Evolutionary conservation across 1,140 invertebrate genomes (phyloP).

Genomic region (Cherax quadricarinatus): DNA sequence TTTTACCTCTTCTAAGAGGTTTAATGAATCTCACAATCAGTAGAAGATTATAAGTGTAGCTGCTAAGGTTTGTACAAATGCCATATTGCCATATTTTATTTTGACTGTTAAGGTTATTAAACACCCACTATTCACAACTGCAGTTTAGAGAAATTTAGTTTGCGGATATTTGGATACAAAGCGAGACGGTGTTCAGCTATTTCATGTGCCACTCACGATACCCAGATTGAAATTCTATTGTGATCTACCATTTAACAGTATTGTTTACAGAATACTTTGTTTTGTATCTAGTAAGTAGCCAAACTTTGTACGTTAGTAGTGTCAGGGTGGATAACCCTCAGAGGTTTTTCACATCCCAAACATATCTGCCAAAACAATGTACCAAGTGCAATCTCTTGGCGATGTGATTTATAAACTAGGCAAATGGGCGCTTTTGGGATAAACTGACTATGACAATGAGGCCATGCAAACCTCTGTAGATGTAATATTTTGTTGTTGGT

Average conservation of each 20-base stretch:
- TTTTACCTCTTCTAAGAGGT: constrained; percentile 54
- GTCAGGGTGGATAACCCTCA: constrained; percentile 43
- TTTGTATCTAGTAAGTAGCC: constrained; percentile 68
- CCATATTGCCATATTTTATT: constrained; percentile 70
- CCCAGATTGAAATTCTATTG: constrained; percentile 48
- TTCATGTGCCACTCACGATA: constrained; percentile 64
- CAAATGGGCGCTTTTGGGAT: constrained; percentile 27
- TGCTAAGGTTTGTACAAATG: constrained; percentile 70
- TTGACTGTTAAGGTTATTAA: constrained; percentile 58
- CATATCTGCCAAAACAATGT: constrained; percentile 70
- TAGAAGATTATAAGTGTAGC: constrained; percentile 64
- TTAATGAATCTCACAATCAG: constrained; percentile 64
- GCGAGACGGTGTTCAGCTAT: constrained; percentile 57
- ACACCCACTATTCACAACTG: constrained; percentile 38
- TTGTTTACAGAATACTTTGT: constrained; percentile 69
- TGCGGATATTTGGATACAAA: constrained; percentile 63
- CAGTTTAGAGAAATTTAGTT: constrained; percentile 27
- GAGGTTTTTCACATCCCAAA: constrained; percentile 52
- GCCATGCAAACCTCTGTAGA: constrained; percentile 26
- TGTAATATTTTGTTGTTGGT: constrained; percentile 53
- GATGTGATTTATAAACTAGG: constrained; percentile 67
- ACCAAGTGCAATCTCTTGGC: constrained; percentile 70
- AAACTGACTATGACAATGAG: constrained; percentile 29
- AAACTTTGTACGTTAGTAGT: constrained; percentile 71
- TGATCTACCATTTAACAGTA: constrained; percentile 69